Evolutionary conservation across 2,888 invertebrate genomes (phyloP), one percentile per base, ranked within the genome.

Genomic region (Apotomis betuletana): DNA sequence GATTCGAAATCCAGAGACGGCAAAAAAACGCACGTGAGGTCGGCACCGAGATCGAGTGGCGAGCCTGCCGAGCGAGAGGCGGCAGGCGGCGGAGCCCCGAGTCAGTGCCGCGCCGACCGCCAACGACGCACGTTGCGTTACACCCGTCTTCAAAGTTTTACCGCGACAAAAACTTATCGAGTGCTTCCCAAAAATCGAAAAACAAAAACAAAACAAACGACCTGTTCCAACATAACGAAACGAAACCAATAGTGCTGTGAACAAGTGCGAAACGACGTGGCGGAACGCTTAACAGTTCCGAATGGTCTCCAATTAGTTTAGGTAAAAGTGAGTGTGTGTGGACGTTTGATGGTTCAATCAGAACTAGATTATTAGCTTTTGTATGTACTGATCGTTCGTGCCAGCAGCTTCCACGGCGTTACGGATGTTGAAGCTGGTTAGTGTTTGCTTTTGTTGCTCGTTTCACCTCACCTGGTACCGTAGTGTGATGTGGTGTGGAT

Each of bases 251-350:
- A 80, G 87, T 91, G 87, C 85, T 86, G 88, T 89, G 85, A 86
- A 85, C 83, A 83, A 87, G 90, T 89, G 89, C 67, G 74, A 77
- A 79, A 78, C 82, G 87, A 88, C 88, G 88, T 90, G 88, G 88
- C 90, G 87, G 84, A 85, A 86, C 83, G 83, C 83, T 85, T 87
- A 89, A 89, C 87, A 88, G 85, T 87, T 88, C 83, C 84, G 87
- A 90, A 88, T 89, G 88, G 85, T 89, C 89, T 85, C 83, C 84
- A 87, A 90, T 90, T 91, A 90, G 90, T 90, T 90, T 86, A 65
- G 87, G 89, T 90, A 91, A 90, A 91, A 92, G 91, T 92, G 91
- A 88, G 91, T 91, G 92, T 90, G 90, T 89, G 88, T 90, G 88
- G 85, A 87, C 88, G 86, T 80, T 89, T 88, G 86, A 87, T 87